Conservation (phyloP, 2,797 vertebrate species). For the Squalus acanthias region DNA sequence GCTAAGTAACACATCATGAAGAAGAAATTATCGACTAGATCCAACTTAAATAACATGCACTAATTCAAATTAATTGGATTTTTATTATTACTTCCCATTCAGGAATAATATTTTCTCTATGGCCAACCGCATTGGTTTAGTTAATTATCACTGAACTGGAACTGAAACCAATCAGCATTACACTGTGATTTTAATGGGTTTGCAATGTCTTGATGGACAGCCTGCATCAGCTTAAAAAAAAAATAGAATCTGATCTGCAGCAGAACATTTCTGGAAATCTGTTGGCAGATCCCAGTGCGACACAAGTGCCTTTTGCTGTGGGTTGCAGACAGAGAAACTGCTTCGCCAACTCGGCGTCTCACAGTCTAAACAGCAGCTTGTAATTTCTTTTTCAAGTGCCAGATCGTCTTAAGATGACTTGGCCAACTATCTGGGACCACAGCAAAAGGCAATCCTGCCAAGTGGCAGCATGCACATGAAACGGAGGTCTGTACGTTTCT, state of each 20-base stretch:
- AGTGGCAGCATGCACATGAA: neutral
- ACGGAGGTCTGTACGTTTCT: neutral
- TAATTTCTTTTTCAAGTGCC: conserved; percentile 18
- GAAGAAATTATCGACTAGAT: too few species aligned
- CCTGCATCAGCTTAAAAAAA: neutral
- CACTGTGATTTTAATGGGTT: neutral
- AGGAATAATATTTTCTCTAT: too few species aligned
- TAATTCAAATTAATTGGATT: too few species aligned
- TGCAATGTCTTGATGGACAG: neutral
- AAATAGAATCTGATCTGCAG: neutral
- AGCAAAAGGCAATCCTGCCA: neutral
- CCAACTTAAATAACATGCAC: too few species aligned
- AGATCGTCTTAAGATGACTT: neutral
- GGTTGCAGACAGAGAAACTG: conserved; percentile 41
- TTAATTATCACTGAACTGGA: too few species aligned
- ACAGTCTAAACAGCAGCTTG: conserved; percentile 38
- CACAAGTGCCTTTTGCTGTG: neutral
- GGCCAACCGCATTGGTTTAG: too few species aligned
- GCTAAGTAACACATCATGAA: too few species aligned
- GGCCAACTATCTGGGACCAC: conserved; percentile 8
- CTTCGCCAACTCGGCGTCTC: conserved; percentile 41
- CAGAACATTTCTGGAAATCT: neutral
- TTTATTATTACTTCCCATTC: too few species aligned
- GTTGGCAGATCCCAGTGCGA: neutral
- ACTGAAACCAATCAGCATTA: too few species aligned